These are phyloP conservation scores for Melangyna quadrimaculata DNA, from an alignment of 2,888 invertebrate genomes.

Conservation along the genomic window DNA sequence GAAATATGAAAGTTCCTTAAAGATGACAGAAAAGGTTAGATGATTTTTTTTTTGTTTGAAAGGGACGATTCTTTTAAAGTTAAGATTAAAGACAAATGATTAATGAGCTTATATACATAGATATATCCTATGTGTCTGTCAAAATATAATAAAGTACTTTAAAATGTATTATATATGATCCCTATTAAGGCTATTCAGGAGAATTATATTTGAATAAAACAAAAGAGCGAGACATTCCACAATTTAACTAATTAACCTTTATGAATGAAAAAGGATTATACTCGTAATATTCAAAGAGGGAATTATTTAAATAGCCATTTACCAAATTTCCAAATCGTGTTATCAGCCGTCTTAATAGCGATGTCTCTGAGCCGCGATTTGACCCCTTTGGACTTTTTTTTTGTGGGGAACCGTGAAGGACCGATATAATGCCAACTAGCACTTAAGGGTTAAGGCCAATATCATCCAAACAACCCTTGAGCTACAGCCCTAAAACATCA, in stretches of 20 bases:
- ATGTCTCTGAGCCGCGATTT: too few species aligned
- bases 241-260: not conserved
- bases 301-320: not conserved
- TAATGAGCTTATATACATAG: not conserved
- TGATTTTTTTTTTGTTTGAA: not conserved
- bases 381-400: too few species aligned
- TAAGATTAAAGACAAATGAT: slow-evolving; percentile 27
- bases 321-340: too few species aligned
- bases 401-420: too few species aligned
- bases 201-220: not conserved
- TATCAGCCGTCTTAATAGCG: too few species aligned
- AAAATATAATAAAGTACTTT: not conserved
- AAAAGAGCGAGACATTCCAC: not conserved
- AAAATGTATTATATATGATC: not conserved
- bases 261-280: not conserved
- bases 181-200: not conserved
- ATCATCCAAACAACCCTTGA: too few species aligned
- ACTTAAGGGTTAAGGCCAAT: too few species aligned
- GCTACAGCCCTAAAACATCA: too few species aligned
- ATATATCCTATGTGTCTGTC: not conserved
- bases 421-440: too few species aligned
- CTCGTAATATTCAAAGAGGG: not conserved
- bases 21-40: slow-evolving; percentile 12
- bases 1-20: not conserved
- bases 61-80: not conserved